These are phyloP conservation scores for Taxidea taxus DNA, from an alignment of 2,113 vertebrate genomes.

Conservation along the genomic window DNA sequence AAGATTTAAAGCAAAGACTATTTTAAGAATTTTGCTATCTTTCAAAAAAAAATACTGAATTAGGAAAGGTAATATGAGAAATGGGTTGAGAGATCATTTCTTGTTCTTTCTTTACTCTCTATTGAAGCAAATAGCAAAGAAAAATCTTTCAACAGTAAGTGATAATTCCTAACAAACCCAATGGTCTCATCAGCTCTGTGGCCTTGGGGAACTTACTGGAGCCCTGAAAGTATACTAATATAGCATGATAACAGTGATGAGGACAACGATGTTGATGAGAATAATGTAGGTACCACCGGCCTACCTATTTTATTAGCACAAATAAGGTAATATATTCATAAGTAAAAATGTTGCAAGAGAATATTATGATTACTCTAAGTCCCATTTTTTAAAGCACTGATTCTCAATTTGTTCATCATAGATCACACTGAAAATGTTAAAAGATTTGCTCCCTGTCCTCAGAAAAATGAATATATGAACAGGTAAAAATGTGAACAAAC, in stretches of 20 bases:
- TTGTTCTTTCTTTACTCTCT: not conserved
- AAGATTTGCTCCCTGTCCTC: not conserved
- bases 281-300: not conserved
- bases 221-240: not conserved
- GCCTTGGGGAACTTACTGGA: not conserved
- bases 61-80: not conserved
- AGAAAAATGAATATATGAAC: not conserved
- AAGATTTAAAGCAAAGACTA: constrained; percentile 10
- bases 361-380: not conserved
- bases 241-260: not conserved
- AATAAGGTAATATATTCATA: not conserved
- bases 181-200: not conserved
- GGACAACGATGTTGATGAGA: not conserved
- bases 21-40: not conserved
- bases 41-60: not conserved
- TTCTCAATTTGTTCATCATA: not conserved
- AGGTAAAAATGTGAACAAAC: not conserved
- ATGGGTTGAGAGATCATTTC: not conserved
- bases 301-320: not conserved
- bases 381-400: not conserved
- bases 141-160: not conserved
- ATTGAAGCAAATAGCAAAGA: not conserved
- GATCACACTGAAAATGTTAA: not conserved
- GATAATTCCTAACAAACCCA: not conserved
- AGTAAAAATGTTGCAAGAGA: not conserved